Evolutionary conservation across 2,113 vertebrate genomes (phyloP).

Genomic region (Cacatua alba): DNA sequence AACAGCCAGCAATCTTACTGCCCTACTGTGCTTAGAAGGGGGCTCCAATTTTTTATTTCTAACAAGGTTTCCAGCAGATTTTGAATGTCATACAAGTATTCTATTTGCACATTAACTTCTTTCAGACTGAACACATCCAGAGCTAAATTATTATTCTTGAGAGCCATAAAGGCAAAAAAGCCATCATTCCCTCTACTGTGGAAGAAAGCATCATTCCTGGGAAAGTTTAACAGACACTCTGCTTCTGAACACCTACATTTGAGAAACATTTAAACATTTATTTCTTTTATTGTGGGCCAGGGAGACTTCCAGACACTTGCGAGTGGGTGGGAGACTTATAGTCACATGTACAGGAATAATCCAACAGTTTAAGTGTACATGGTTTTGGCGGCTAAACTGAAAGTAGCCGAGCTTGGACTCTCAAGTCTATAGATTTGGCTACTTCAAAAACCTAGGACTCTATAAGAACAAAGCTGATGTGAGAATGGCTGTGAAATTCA

Average conservation of each 20-base stretch:
- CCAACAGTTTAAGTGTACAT: not conserved
- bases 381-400: not conserved
- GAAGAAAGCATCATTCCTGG: not conserved
- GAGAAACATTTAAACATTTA: not conserved
- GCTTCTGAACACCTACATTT: not conserved
- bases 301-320: not conserved
- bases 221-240: not conserved
- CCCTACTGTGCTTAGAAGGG: conserved; percentile 70
- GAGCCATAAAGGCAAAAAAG: not conserved
- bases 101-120: conserved; percentile 66
- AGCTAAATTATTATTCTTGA: conserved; percentile 44
- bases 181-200: not conserved
- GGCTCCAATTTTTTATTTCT: conserved; percentile 67
- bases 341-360: not conserved
- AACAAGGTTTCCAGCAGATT: conserved; percentile 75
- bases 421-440: not conserved
- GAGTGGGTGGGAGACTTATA: not conserved
- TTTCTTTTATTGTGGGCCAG: not conserved
- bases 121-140: conserved; percentile 41
- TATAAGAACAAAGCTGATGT: not conserved
- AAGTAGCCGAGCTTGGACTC: not conserved
- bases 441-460: not conserved
- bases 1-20: conserved; percentile 63
- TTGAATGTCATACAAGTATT: conserved; percentile 68
- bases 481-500: not conserved